phyloP scores from a whole-genome alignment of 92 coral and sea anemone species.

The Meandrina meandrites region DNA sequence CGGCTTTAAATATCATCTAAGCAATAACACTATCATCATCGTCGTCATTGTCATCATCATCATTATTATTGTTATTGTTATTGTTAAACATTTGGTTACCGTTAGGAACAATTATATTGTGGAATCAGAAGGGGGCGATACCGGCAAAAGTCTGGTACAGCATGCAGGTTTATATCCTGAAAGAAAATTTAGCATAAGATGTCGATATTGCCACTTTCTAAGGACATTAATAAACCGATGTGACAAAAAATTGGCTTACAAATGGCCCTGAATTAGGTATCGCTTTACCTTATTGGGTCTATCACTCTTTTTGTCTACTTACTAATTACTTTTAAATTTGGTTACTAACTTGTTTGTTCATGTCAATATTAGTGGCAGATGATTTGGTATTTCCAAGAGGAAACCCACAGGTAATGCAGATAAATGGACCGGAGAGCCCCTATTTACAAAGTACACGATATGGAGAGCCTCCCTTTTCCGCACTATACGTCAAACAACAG shows the following conservation, averaged over 20 bases:
- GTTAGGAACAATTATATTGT: too few species aligned
- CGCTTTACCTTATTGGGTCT: not conserved
- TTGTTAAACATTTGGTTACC: too few species aligned
- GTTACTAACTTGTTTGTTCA: not conserved
- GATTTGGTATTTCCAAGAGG: not conserved
- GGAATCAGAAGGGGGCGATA: not conserved
- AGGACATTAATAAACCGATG: not conserved
- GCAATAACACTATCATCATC: too few species aligned
- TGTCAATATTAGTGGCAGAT: not conserved
- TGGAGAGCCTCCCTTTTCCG: not conserved
- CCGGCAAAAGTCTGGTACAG: not conserved
- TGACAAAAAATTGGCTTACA: not conserved
- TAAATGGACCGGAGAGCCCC: not conserved
- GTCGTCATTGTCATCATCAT: too few species aligned
- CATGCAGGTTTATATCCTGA: not conserved
- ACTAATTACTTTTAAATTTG: too few species aligned
- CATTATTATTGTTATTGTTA: too few species aligned
- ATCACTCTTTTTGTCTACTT: not conserved
- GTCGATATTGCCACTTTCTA: not conserved
- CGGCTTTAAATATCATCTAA: too few species aligned
- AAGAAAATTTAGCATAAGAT: not conserved
- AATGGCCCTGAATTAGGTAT: not conserved
- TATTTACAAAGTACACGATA: not conserved
- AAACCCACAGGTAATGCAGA: not conserved
- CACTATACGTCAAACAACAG: not conserved